A percentile compares a stretch with the other conserved stretches of the same genome.
Evolutionary conservation across 2,797 vertebrate genomes (phyloP).

Genomic region (Fundulus diaphanus): DNA sequence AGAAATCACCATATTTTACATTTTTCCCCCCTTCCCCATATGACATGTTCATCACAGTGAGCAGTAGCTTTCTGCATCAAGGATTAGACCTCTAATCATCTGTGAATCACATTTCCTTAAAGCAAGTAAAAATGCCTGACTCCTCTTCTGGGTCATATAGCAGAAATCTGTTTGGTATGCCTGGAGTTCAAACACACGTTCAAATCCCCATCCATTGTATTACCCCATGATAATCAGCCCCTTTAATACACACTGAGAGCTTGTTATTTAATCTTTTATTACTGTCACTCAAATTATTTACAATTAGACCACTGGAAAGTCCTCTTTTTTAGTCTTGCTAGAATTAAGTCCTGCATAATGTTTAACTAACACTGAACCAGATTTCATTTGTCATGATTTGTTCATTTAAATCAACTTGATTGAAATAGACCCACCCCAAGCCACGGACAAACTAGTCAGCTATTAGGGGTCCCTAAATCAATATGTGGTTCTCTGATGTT

Average conservation of each 20-base stretch:
- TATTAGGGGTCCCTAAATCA: background rate
- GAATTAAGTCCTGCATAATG: background rate
- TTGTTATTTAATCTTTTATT: background rate
- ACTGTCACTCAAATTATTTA: conserved; percentile 2
- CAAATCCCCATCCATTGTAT: background rate
- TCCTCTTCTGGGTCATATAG: conserved; percentile 6
- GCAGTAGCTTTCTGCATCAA: conserved; percentile 24
- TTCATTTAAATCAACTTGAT: background rate
- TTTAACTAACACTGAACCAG: background rate
- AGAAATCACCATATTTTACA: conserved; percentile 45
- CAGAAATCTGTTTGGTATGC: conserved; percentile 21
- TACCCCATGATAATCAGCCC: background rate
- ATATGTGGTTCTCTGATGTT: no score
- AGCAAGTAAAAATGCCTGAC: conserved; percentile 25
- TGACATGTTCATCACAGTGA: conserved; percentile 32
- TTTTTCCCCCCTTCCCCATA: background rate
- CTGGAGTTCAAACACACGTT: conserved; percentile 15
- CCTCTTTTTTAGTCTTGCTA: background rate
- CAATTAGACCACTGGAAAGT: background rate
- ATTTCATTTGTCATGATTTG: background rate
- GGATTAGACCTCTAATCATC: conserved; percentile 41
- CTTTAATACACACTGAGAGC: background rate
- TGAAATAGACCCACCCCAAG: background rate
- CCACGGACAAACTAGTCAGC: background rate
- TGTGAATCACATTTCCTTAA: conserved; percentile 27